Evolutionary conservation across 2,888 invertebrate genomes (phyloP).

Genomic region (Eilema sororculum): DNA sequence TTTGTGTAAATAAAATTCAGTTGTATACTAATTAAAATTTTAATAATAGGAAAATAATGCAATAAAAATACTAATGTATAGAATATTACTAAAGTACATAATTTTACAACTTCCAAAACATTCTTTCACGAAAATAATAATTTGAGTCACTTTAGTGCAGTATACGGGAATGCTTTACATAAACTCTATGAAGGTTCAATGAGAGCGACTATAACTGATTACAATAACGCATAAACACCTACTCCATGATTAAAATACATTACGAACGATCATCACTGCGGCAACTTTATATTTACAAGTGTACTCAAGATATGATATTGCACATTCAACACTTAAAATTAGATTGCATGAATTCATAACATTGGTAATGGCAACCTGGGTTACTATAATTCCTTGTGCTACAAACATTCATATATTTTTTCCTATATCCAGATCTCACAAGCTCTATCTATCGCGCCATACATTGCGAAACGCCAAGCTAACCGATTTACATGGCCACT

Average conservation of each 20-base stretch:
- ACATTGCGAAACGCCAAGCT: constrained; percentile 30
- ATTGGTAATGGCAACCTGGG: constrained; percentile 68
- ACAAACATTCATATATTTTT: constrained; percentile 46
- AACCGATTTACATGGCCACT: constrained; percentile 40
- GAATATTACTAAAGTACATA: constrained; percentile 79
- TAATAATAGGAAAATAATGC: constrained; percentile 85
- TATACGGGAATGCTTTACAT: constrained; percentile 81
- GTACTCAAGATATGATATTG: constrained; percentile 73
- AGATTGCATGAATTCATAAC: constrained; percentile 73
- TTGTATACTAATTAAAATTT: constrained; percentile 69
- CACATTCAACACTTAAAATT: constrained; percentile 84
- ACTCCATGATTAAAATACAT: constrained; percentile 57
- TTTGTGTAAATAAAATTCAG: constrained; percentile 40
- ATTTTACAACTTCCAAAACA: constrained; percentile 70
- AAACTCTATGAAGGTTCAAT: constrained; percentile 74
- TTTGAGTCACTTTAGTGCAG: constrained; percentile 66
- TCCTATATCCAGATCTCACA: constrained; percentile 51
- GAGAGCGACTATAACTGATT: constrained; percentile 59
- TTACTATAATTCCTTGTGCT: constrained; percentile 63
- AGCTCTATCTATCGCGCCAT: constrained; percentile 26
- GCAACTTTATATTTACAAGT: constrained; percentile 73
- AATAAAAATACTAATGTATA: constrained; percentile 84
- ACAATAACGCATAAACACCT: constrained; percentile 61
- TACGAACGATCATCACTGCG: constrained; percentile 52
- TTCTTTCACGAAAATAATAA: constrained; percentile 65